Percentiles rank a stretch among this genome's conserved stretches.
phyloP scores from a whole-genome alignment of 2,113 vertebrate genomes.

The Saimiri boliviensis region DNA sequence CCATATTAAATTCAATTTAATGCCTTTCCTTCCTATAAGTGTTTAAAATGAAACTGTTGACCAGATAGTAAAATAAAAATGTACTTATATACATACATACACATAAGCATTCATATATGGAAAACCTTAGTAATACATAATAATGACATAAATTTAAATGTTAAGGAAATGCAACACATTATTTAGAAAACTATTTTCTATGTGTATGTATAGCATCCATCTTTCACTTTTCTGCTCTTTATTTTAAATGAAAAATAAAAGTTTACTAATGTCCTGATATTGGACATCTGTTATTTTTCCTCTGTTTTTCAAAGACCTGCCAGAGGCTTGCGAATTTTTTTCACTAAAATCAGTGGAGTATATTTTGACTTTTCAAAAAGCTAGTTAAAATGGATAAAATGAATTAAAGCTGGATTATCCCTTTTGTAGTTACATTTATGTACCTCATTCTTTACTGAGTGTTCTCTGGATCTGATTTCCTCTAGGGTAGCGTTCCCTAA shows the following conservation, averaged over 20 bases:
- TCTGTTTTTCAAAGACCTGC: not conserved
- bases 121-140: not conserved
- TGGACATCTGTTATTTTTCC: not conserved
- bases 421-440: not conserved
- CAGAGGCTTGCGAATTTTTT: not conserved
- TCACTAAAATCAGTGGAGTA: not conserved
- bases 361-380: not conserved
- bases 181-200: not conserved
- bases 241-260: not conserved
- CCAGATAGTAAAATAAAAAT: not conserved
- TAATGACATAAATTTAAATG: not conserved
- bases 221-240: not conserved
- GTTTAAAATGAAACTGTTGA: not conserved
- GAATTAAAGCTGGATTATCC: not conserved
- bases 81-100: not conserved
- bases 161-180: not conserved
- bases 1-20: not conserved
- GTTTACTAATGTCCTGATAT: not conserved
- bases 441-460: not conserved
- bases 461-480: not conserved
- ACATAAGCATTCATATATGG: not conserved
- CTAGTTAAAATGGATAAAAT: not conserved
- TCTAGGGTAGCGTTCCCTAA: not conserved
- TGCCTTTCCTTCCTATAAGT: not conserved
- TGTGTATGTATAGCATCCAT: not conserved